phyloP scores from a whole-genome alignment of 2,888 invertebrate species.

The Erebia ligea region DNA sequence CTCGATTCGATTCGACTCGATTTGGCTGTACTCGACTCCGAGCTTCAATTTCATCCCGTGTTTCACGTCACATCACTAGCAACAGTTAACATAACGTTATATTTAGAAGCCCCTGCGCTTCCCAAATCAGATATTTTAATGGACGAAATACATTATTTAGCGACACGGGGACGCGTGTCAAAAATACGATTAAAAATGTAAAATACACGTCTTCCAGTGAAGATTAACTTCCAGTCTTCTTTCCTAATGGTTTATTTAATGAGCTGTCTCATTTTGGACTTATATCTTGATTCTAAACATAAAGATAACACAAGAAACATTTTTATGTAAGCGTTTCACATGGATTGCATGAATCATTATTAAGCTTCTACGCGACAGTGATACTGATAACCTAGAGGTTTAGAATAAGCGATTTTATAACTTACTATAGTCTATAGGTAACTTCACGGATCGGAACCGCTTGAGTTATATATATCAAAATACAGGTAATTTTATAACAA shows the following conservation, averaged over 20 bases:
- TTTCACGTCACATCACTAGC: not conserved
- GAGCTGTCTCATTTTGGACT: conserved; percentile 49
- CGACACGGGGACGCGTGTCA: conserved; percentile 68
- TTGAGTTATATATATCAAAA: no score
- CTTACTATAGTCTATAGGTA: no score
- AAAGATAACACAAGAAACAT: no score
- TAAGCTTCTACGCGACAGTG: no score
- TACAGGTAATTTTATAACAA: no score
- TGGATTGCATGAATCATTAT: no score
- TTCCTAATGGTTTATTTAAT: conserved; percentile 62
- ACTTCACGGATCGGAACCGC: no score
- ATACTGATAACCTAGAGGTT: no score
- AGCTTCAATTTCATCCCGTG: not conserved
- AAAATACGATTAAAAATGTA: conserved; percentile 55
- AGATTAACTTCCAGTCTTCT: conserved; percentile 57
- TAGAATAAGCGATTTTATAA: no score
- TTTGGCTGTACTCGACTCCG: no score
- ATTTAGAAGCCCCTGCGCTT: conserved; percentile 67
- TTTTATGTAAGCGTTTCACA: no score
- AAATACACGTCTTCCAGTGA: conserved; percentile 49
- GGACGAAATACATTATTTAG: conserved; percentile 68
- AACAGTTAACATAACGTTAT: conserved; percentile 50
- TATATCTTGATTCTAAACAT: conserved; percentile 12
- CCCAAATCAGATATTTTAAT: conserved; percentile 66
- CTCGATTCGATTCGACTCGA: no score